Evolutionary conservation across 53 echinoderm and acorn worm genomes (phyloP).

Genomic region (Crossaster papposus): DNA sequence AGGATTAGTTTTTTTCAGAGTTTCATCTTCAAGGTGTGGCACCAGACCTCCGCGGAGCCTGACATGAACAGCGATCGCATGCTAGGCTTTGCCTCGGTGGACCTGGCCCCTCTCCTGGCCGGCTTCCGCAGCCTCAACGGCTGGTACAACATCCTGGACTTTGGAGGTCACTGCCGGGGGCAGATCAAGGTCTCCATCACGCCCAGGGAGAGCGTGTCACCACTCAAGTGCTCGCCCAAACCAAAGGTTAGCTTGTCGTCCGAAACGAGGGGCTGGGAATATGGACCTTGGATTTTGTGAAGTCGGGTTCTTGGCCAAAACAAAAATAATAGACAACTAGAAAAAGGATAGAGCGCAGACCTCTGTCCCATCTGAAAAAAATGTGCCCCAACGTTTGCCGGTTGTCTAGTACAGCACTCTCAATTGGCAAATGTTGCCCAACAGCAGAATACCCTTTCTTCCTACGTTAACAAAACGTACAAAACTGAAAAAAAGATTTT

Average conservation of each 20-base stretch:
- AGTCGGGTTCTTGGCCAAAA: too few species aligned
- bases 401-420: too few species aligned
- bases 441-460: too few species aligned
- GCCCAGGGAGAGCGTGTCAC: constrained; percentile 75
- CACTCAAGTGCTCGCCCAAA: constrained; percentile 72
- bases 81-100: constrained; percentile 88
- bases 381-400: too few species aligned
- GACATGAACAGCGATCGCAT: constrained; percentile 82
- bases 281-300: too few species aligned
- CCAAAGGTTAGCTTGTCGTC: constrained; percentile 28
- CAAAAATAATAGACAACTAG: too few species aligned
- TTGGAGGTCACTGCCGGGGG: constrained; percentile 85
- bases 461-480: too few species aligned
- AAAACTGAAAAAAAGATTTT: too few species aligned
- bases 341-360: too few species aligned
- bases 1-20: constrained; percentile 71
- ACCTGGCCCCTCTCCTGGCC: constrained; percentile 83
- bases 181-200: constrained; percentile 90
- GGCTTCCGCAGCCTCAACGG: constrained; percentile 88
- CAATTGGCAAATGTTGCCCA: too few species aligned
- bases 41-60: constrained; percentile 63
- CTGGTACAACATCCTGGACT: constrained; percentile 99
- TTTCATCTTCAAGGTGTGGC: constrained; percentile 94
- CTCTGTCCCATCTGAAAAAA: too few species aligned
- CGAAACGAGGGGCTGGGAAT: too few species aligned